Evolutionary conservation across 2,113 vertebrate species (phyloP), one percentile per base, ranked within the genome.

Genomic region (Ptilonorhynchus violaceus): DNA sequence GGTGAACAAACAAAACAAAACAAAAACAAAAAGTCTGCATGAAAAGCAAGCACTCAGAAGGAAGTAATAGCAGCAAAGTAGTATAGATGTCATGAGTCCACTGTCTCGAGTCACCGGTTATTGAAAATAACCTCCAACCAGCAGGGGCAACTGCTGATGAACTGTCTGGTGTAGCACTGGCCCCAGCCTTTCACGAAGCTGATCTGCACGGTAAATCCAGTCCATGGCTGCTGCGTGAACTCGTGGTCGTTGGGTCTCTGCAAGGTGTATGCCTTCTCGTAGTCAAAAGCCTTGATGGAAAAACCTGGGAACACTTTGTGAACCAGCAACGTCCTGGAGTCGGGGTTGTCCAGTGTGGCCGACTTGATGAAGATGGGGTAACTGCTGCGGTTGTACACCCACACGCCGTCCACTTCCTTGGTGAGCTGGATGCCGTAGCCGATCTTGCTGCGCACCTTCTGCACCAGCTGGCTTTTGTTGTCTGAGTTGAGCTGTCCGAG

Each of bases 301-400:
- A 99, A 99, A 37, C 99, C 99, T 37, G 99, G 99, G 70, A 99
- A 99, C 97, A 99, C 99, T 93, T 99, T 99, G 98, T 99, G 99
- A 87, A 99, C 99, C 97, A 99, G 97, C 97, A 99, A 98, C 94
- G 99, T 99, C 97, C 99, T 99, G 95, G 99, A 99, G 97, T 99
- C 99, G 41, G 99, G 99, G 98, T 99, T 99, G 98, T 99, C 99
- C 99, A 99, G 99, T 99, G 99, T 99, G 99, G 99, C 99, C 67
- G 99, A 99, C 99, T 99, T 99, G 97, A 99, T 99, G 98, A 99
- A 99, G 98, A 99, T 99, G 91, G 99, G 99, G 97, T 99, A 99
- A 96, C 98, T 99, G 98, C 99, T 99, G 97, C 99, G 99, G 98
- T 99, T 99, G 97, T 99, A 99, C 93, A 99, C 99, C 99, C 99